These are phyloP conservation scores for Cotesia typhae DNA, from an alignment of 1,140 invertebrate genomes.

Conservation along the genomic window DNA sequence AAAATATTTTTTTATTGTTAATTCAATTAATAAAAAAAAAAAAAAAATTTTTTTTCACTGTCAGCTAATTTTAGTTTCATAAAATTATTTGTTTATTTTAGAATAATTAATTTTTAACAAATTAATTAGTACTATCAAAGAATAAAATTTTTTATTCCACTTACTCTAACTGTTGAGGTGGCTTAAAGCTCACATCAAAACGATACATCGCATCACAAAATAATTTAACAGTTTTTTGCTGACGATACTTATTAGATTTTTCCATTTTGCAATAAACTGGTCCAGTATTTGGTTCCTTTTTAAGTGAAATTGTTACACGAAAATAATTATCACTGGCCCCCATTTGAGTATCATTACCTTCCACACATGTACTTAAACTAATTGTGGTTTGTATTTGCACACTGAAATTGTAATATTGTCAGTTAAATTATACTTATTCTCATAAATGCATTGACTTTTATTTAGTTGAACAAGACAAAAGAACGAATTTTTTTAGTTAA, in stretches of 20 bases:
- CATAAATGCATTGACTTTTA: constrained; percentile 8
- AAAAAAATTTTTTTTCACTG: too few species aligned
- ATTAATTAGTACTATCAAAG: too few species aligned
- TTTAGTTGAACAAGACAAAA: not conserved
- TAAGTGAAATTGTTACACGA: constrained; percentile 64
- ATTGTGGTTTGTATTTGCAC: too few species aligned
- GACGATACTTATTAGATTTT: constrained; percentile 61
- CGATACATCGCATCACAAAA: constrained; percentile 64
- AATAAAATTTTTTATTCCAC: constrained; percentile 46
- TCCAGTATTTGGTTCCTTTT: constrained; percentile 61
- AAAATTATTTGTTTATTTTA: too few species aligned
- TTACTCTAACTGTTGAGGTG: constrained; percentile 66
- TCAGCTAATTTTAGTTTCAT: too few species aligned
- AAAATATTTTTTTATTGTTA: too few species aligned
- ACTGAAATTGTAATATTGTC: not conserved
- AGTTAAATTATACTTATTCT: not conserved
- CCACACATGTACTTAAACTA: constrained; percentile 14
- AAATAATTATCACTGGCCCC: constrained; percentile 60
- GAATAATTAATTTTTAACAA: too few species aligned
- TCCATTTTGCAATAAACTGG: constrained; percentile 68
- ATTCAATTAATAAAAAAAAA: too few species aligned
- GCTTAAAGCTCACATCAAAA: constrained; percentile 67
- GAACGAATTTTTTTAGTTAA: not conserved
- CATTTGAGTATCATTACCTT: constrained; percentile 49
- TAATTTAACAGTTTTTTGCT: constrained; percentile 66